A percentile compares a stretch with the other conserved stretches of the same genome.
phyloP scores from a whole-genome alignment of 30 jellyfish, hydroid and myxozoan species.

The Turritopsis rubra region DNA sequence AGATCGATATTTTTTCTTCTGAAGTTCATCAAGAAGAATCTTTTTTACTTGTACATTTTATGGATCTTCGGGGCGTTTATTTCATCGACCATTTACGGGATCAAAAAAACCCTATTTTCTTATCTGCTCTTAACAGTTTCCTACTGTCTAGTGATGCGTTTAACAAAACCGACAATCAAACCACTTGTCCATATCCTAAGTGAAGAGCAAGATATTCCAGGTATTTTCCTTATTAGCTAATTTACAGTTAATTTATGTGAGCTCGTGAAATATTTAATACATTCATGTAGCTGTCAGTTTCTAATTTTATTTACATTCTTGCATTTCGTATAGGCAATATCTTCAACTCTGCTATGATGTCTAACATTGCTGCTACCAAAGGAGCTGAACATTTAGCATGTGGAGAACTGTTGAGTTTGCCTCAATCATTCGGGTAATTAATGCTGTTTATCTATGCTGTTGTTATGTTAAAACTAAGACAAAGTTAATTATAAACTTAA shows the following conservation, averaged over 20 bases:
- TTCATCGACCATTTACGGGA: too few species aligned
- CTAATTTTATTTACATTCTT: too few species aligned
- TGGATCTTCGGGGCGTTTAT: too few species aligned
- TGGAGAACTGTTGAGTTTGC: conserved; percentile 76
- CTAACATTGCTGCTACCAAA: conserved; percentile 60
- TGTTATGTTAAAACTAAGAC: background rate
- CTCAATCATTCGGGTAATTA: conserved; percentile 90
- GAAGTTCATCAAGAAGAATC: too few species aligned
- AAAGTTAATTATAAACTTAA: too few species aligned
- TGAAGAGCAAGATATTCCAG: conserved; percentile 87
- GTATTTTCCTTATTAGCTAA: conserved; percentile 28
- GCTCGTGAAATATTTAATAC: too few species aligned
- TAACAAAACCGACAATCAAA: conserved; percentile 83
- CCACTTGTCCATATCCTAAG: conserved; percentile 72
- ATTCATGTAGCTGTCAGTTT: too few species aligned
- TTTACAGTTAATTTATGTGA: too few species aligned
- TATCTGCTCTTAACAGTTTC: background rate
- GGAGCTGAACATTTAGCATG: conserved; percentile 72
- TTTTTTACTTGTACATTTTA: too few species aligned
- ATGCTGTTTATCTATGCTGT: background rate
- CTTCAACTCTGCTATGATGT: conserved; percentile 2
- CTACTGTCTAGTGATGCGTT: conserved; percentile 64
- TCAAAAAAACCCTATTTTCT: background rate
- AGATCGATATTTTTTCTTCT: too few species aligned
- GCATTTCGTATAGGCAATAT: conserved; percentile 20